Conservation (phyloP, 2,888 invertebrate species). For the Andrena camellia region DNA sequence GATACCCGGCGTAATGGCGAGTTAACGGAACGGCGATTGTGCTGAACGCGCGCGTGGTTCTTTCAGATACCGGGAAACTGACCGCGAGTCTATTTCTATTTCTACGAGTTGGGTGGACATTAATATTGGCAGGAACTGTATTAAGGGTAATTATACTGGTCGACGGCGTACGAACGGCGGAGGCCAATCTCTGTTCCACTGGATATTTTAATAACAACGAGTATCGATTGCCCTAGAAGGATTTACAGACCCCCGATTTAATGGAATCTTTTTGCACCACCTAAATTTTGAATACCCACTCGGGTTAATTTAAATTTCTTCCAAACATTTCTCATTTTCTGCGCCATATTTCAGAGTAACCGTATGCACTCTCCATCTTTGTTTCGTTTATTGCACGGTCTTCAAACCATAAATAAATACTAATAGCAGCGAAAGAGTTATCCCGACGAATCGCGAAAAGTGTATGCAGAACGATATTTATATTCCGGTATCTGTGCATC, state of each 20-base stretch:
- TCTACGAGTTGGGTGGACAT: slow-evolving; percentile 50
- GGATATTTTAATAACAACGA: slow-evolving; percentile 81
- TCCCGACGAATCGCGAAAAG: background rate
- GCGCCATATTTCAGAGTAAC: background rate
- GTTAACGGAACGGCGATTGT: slow-evolving; percentile 65
- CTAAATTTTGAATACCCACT: no score
- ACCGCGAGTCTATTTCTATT: slow-evolving; percentile 42
- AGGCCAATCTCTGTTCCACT: slow-evolving; percentile 80
- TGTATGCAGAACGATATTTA: background rate
- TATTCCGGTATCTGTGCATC: background rate
- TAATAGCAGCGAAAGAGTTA: background rate
- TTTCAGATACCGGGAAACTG: slow-evolving; percentile 19
- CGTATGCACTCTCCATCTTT: background rate
- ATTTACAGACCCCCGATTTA: slow-evolving; percentile 23
- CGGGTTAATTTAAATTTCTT: no score
- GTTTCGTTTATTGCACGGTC: background rate
- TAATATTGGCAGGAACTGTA: slow-evolving; percentile 68
- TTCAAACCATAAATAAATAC: background rate
- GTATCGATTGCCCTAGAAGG: slow-evolving; percentile 65
- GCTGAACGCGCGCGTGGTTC: slow-evolving; percentile 4
- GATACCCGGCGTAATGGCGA: slow-evolving; percentile 50
- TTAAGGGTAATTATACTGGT: slow-evolving; percentile 71
- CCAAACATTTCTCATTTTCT: background rate
- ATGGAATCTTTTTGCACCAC: background rate
- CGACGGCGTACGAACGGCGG: slow-evolving; percentile 67